A percentile compares a stretch with the other conserved stretches of the same genome.
phyloP scores from a whole-genome alignment of 2,113 vertebrate species.

The Onychostruthus taczanowskii region DNA sequence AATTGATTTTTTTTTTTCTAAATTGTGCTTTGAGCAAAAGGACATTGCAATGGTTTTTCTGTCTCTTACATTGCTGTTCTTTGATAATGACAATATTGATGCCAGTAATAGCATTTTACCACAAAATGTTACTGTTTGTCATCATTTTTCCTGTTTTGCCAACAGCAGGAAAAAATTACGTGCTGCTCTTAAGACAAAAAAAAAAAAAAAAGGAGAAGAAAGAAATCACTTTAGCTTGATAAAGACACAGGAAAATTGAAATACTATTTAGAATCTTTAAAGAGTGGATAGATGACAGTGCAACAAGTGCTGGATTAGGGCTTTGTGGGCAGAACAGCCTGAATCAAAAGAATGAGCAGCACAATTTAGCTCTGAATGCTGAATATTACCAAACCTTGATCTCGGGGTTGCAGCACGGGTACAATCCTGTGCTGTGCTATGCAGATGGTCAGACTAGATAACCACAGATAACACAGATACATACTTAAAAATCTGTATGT shows the following conservation, averaged over 20 bases:
- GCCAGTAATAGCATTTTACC: conserved; percentile 18
- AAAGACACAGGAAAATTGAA: neutral
- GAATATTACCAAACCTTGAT: neutral
- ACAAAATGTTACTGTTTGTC: conserved; percentile 4
- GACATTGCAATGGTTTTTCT: neutral
- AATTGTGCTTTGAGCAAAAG: neutral
- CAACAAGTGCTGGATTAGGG: neutral
- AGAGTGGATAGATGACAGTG: neutral
- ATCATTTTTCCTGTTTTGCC: neutral
- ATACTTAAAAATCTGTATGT: neutral
- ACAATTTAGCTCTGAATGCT: neutral
- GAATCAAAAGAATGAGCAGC: neutral
- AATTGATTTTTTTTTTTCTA: neutral
- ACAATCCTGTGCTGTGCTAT: neutral
- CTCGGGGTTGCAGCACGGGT: neutral
- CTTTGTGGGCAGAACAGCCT: neutral
- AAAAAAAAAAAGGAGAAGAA: neutral
- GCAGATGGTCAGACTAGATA: neutral
- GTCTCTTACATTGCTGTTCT: neutral
- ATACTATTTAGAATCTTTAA: neutral
- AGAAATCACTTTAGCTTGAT: neutral
- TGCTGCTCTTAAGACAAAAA: neutral
- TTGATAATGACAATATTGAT: neutral
- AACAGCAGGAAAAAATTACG: neutral
- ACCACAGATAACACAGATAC: neutral